Conservation (phyloP, 2,113 vertebrate species). For the Bombycilla garrulus region DNA sequence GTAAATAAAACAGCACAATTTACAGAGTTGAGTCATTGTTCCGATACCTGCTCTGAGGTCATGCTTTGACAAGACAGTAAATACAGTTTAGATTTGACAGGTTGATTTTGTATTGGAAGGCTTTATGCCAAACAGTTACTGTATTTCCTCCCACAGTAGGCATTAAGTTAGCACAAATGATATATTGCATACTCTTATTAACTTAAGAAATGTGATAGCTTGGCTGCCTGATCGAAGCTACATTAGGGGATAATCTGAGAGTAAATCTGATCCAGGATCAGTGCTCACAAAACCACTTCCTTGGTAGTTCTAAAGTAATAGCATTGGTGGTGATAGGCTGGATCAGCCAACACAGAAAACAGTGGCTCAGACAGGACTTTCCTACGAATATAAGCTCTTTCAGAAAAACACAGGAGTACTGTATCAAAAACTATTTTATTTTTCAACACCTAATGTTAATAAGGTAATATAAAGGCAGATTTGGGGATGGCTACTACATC, state of each 20-base stretch:
- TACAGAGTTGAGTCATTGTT: background rate
- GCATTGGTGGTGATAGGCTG: background rate
- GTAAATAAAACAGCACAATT: background rate
- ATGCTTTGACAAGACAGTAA: background rate
- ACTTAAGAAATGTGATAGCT: constrained; percentile 21
- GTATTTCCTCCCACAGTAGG: background rate
- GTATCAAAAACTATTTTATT: background rate
- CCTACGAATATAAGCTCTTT: background rate
- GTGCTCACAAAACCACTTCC: constrained; percentile 3
- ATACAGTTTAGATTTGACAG: background rate
- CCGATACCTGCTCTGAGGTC: background rate
- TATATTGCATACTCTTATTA: background rate
- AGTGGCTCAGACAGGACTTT: fast-evolving
- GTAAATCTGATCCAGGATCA: constrained; percentile 5
- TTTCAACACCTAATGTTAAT: background rate
- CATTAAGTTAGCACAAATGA: background rate
- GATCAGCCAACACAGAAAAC: background rate
- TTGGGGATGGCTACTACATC: background rate
- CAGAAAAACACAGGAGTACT: background rate
- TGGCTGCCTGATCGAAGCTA: constrained; percentile 20
- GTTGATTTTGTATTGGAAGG: background rate
- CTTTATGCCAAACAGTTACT: background rate
- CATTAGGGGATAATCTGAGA: background rate
- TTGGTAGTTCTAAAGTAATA: background rate
- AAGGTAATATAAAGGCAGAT: background rate